Conservation (phyloP, 2,888 invertebrate genomes). For the Drepanosiphum platanoidis region DNA sequence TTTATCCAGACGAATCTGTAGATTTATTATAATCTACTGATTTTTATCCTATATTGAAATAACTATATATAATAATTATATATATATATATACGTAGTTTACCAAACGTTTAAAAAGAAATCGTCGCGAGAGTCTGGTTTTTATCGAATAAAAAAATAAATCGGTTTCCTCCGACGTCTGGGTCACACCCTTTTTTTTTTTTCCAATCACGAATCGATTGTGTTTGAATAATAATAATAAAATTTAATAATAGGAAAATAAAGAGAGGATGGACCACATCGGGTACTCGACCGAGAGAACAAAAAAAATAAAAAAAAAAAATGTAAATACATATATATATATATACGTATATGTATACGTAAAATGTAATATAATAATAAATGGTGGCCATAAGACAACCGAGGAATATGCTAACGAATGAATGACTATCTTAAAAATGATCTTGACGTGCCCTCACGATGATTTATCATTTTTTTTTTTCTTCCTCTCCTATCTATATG, state of each 20-base stretch:
- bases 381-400: constrained; percentile 62
- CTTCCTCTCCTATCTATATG: constrained; percentile 43
- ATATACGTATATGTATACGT: constrained; percentile 39
- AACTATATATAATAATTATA: too few relatives aligned
- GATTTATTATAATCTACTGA: too few relatives aligned
- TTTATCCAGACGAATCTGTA: too few relatives aligned
- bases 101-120: constrained; percentile 29
- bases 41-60: too few relatives aligned
- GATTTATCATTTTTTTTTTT: constrained; percentile 60
- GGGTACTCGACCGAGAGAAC: constrained; percentile 58
- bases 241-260: constrained; percentile 62
- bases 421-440: constrained; percentile 62
- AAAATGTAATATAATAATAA: constrained; percentile 61
- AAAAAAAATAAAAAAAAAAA: constrained; percentile 52
- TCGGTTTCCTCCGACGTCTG: constrained; percentile 54
- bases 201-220: constrained; percentile 62
- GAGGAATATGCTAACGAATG: constrained; percentile 62
- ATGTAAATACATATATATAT: background rate
- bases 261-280: constrained; percentile 62
- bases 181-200: constrained; percentile 62
- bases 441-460: constrained; percentile 62
- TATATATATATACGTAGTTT: too few relatives aligned
- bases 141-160: constrained; percentile 58
- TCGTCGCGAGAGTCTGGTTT: constrained; percentile 52
- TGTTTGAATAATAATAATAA: constrained; percentile 62